phyloP scores from a whole-genome alignment of 1,140 invertebrate species.

The Metopolophium dirhodum region DNA sequence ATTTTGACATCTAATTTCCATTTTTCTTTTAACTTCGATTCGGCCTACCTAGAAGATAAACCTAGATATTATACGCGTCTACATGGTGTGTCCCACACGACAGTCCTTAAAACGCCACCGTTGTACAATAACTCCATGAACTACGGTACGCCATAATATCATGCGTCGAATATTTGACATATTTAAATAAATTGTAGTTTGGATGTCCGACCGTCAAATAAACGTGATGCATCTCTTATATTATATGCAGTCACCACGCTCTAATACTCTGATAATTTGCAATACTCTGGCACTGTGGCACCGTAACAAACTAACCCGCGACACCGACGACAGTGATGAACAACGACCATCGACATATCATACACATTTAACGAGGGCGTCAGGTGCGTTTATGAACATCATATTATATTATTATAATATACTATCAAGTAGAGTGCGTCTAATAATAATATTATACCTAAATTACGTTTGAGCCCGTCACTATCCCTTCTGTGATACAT shows the following conservation, averaged over 20 bases:
- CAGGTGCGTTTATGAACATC: background rate
- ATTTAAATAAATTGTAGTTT: background rate
- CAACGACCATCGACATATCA: background rate
- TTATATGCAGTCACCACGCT: background rate
- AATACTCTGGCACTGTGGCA: background rate
- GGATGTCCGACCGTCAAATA: background rate
- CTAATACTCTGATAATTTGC: background rate
- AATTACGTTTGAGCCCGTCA: background rate
- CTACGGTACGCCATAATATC: background rate
- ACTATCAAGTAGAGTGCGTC: conserved; percentile 10
- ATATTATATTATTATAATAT: background rate
- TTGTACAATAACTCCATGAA: background rate
- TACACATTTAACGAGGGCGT: background rate
- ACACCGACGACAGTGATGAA: background rate
- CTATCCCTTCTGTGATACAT: background rate
- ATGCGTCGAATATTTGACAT: background rate
- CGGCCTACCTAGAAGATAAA: too few relatives aligned
- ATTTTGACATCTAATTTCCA: too few relatives aligned
- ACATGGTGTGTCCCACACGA: background rate
- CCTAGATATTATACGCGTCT: too few relatives aligned
- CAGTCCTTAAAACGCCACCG: background rate
- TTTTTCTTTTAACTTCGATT: too few relatives aligned
- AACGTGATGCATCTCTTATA: background rate
- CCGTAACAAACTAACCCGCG: too few relatives aligned
- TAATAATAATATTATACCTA: background rate